These are phyloP conservation scores for Synanthedon myopaeformis DNA, from an alignment of 2,888 invertebrate species.

Conservation along the genomic window DNA sequence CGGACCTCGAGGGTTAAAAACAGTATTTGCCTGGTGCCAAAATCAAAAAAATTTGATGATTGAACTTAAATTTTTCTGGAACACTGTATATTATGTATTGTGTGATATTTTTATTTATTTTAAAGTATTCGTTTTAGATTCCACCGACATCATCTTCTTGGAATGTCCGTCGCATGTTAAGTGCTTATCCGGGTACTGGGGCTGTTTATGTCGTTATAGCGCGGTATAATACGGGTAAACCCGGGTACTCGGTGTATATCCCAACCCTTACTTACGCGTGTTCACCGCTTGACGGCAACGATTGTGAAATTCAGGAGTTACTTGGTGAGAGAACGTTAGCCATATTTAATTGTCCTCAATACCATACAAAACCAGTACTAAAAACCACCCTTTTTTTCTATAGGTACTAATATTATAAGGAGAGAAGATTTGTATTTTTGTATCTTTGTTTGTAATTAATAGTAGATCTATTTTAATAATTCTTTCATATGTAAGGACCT, in stretches of 20 bases:
- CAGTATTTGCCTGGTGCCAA: too few species aligned
- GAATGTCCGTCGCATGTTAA: slow-evolving; percentile 57
- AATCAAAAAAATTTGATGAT: not conserved
- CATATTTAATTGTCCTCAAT: not conserved
- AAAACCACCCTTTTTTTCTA: not conserved
- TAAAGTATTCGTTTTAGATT: not conserved
- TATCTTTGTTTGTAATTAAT: too few species aligned
- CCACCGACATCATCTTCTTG: not conserved
- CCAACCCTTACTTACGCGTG: slow-evolving; percentile 78
- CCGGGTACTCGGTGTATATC: slow-evolving; percentile 73
- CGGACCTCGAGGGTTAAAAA: too few species aligned
- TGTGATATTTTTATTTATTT: not conserved
- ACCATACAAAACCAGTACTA: too few species aligned
- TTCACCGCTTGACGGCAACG: slow-evolving; percentile 45
- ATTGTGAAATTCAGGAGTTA: slow-evolving; percentile 45
- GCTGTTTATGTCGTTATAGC: slow-evolving; percentile 72
- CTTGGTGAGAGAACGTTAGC: slow-evolving; percentile 39
- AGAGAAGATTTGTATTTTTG: not conserved
- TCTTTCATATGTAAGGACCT: too few species aligned
- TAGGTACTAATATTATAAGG: not conserved
- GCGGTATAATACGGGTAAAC: slow-evolving; percentile 16
- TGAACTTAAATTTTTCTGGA: not conserved
- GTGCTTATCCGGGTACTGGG: slow-evolving; percentile 73
- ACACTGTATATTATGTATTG: not conserved
- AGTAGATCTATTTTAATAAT: too few species aligned